Evolutionary conservation across 2,888 invertebrate genomes (phyloP), one percentile per base, ranked within the genome.

Genomic region (Nycteola revayana): DNA sequence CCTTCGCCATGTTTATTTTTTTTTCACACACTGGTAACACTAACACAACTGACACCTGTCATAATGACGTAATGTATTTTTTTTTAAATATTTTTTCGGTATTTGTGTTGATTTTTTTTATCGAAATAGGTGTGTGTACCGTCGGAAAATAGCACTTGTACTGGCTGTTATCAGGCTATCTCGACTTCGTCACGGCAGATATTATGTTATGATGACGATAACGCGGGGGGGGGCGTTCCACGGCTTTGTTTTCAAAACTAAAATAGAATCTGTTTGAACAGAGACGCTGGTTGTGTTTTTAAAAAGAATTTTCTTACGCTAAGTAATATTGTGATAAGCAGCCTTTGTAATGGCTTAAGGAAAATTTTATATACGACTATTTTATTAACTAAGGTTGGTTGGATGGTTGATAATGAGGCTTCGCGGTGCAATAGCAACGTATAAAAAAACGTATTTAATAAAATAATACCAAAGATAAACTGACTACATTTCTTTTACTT

Each of bases 181-280:
- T 80, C 60, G 72, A 69, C 70, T 83, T 82, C 74, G 87, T 84
- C 84, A 87, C 80, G 85, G 72, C 80, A 82, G 86, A 86, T 76
- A 86, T 80, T 79, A 75, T 75, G 64, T 66, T 75, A 66, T 78
- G 77, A 73, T 74, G 78, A 72, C 78, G 86, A 84, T 85, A 85
- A 72, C 44, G 37, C 39, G 47, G 60, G 58, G 53, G 58, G n/a
- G 53, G 61, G 61, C 62, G 61, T 63, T 57, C 52, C 39, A 32
- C 29, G 26, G 38, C 52, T 42, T 62, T 57, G 57, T 62, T 55
- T 48, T 49, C 51, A 55, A 49, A 50, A 58, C 42, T 49, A 44
- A 51, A 47, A 51, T 49, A 45, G 36, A 32, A 9, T 54, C 27
- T 30, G 25, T 32, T 40, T 31, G 25, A 37, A 36, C 17, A 20